These are phyloP conservation scores for Drosophila mauritiana DNA, from an alignment of 1,140 invertebrate species.

Conservation along the genomic window DNA sequence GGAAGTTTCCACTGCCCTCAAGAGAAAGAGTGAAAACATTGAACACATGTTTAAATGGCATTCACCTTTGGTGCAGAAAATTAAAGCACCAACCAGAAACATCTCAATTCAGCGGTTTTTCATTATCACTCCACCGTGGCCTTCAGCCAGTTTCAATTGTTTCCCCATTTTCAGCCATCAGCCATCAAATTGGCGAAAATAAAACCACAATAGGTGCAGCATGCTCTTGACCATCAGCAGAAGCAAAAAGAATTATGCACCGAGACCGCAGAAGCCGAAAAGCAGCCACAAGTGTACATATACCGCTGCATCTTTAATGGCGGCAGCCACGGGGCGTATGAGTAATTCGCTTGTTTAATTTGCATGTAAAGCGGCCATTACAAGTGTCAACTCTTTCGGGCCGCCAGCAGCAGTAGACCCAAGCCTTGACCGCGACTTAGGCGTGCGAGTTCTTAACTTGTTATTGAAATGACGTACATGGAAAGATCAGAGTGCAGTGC, in stretches of 20 bases:
- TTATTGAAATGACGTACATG: constrained; percentile 46
- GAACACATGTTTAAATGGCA: constrained; percentile 53
- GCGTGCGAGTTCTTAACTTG: constrained; percentile 45
- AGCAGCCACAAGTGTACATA: no score
- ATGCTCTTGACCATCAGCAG: constrained; percentile 46
- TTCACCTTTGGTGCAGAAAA: constrained; percentile 47
- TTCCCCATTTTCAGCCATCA: constrained; percentile 59
- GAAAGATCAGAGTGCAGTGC: constrained; percentile 26
- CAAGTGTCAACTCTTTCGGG: constrained; percentile 46
- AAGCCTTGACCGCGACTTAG: constrained; percentile 48
- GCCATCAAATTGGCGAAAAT: constrained; percentile 24
- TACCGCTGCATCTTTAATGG: constrained; percentile 19
- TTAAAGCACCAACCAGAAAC: constrained; percentile 21
- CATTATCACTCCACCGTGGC: constrained; percentile 53
- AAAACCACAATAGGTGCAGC: constrained; percentile 1
- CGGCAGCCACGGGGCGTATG: constrained; percentile 59
- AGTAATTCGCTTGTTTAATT: constrained; percentile 47
- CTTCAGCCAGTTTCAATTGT: constrained; percentile 54
- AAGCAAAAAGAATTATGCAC: not conserved
- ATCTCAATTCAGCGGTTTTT: constrained; percentile 56
- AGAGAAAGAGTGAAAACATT: constrained; percentile 4
- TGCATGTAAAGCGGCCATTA: constrained; percentile 68
- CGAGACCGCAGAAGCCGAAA: constrained; percentile 4
- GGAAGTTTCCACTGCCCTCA: constrained; percentile 43
- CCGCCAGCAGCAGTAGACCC: constrained; percentile 9